phyloP scores from a whole-genome alignment of 2,888 invertebrate genomes.

The Xylophagus ater region DNA sequence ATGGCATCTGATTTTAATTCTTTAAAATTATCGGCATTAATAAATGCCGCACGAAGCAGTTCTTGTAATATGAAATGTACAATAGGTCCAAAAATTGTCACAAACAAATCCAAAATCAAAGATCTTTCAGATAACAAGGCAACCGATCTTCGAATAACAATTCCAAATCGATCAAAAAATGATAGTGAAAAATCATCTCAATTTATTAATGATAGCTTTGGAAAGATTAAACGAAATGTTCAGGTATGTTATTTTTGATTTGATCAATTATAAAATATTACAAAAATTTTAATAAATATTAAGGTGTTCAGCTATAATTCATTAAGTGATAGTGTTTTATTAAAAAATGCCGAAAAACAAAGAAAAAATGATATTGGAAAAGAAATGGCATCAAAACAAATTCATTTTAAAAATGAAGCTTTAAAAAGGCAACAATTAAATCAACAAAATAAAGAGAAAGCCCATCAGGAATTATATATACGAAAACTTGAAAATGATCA shows the following conservation, averaged over 20 bases:
- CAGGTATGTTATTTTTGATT: not conserved
- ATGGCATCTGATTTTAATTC: conserved; percentile 6
- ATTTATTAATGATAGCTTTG: too few relatives aligned
- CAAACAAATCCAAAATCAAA: not conserved
- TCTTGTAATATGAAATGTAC: not conserved
- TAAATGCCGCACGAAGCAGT: conserved; percentile 5
- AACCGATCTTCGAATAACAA: not conserved
- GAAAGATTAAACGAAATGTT: not conserved
- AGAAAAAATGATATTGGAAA: conserved; percentile 37
- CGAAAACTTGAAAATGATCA: conserved; percentile 1
- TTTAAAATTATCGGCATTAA: conserved; percentile 8
- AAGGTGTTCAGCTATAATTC: conserved; percentile 4
- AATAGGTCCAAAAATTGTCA: not conserved
- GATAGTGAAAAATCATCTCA: not conserved
- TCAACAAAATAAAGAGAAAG: conserved; percentile 1
- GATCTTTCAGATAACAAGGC: not conserved
- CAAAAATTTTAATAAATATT: not conserved
- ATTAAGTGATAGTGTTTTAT: conserved; percentile 1
- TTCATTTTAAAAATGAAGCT: conserved; percentile 1
- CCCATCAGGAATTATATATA: conserved; percentile 6
- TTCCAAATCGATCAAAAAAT: not conserved
- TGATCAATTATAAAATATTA: not conserved
- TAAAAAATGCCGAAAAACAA: conserved; percentile 24
- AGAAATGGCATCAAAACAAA: conserved; percentile 24
- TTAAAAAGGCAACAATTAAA: conserved; percentile 2